These are phyloP conservation scores for Rambutsinella grinnellia DNA, from an alignment of 2,888 invertebrate species.

Conservation along the genomic window DNA sequence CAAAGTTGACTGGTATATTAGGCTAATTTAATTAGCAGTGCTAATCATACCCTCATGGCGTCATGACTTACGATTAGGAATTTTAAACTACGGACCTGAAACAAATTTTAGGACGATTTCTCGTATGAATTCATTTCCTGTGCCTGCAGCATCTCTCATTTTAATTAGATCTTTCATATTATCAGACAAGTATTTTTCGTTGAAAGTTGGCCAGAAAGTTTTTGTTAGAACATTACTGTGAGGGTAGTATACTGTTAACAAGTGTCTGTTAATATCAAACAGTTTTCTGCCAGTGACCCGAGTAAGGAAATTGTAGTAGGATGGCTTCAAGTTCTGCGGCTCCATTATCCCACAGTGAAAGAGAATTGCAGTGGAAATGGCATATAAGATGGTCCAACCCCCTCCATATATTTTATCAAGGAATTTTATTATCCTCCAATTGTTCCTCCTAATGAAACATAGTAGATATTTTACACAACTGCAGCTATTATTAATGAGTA, in stretches of 20 bases:
- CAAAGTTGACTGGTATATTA: background rate
- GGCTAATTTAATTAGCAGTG: background rate
- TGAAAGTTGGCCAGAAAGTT: conserved; percentile 62
- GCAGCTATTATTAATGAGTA: background rate
- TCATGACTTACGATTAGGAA: background rate
- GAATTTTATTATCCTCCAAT: conserved; percentile 62
- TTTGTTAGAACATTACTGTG: conserved; percentile 63
- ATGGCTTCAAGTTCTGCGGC: conserved; percentile 82
- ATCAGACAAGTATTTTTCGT: conserved; percentile 57
- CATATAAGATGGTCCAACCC: conserved; percentile 75
- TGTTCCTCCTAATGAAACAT: conserved; percentile 62
- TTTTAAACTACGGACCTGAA: conserved; percentile 16
- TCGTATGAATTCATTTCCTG: conserved; percentile 58
- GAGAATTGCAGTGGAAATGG: conserved; percentile 81
- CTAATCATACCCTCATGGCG: no score
- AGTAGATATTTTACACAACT: background rate
- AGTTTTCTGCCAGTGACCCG: conserved; percentile 76
- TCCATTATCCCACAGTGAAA: conserved; percentile 85
- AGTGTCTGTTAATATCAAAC: conserved; percentile 63
- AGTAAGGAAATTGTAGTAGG: conserved; percentile 86
- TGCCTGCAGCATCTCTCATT: conserved; percentile 48
- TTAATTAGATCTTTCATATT: conserved; percentile 60
- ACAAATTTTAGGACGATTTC: conserved; percentile 55
- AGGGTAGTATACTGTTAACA: conserved; percentile 61
- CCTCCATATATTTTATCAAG: conserved; percentile 64